Base-by-base conservation (phyloP, 2,113 vertebrate species). In the Macrotus californicus region DNA sequence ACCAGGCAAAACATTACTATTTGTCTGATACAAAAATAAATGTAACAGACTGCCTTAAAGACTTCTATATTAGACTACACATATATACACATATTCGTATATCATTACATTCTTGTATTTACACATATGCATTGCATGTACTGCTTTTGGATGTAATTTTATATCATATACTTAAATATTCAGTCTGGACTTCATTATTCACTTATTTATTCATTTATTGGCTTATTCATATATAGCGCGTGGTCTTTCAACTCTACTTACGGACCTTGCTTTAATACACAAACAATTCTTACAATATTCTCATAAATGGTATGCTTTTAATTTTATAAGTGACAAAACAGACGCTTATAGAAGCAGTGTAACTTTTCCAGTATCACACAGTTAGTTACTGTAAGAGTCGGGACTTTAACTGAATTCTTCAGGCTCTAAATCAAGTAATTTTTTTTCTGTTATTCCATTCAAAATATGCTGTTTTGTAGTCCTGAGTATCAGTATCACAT, bases 241-340 rank as follows among this genome's bases (percentile, higher is more conserved):
- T 31, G 34, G n/a, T 72, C 64, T 87, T 84, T 77, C 36, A 93
- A 96, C 82, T 22, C 22, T 61, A 96, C 22, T 67, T 69, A 91
- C 8, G 16, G n/a, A 61, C 56, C 16, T n/a, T 69, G 41, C 54
- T 85, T 89, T 92, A 59, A 69, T 41, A 67, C 34, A 66, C 8
- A 66, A 73, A 84, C 84, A 93, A 48, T 73, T 73, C 46, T 50
- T 41, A 46, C 21, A 54, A 54, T 43, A 79, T 52, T 85, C 39
- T 90, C 85, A 0, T 16, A 75, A 87, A 31, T n/a, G 34, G 18
- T 41, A 26, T 80, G 48, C 21, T 79, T 66, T 94, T 92, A 54
- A 52, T 75, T 80, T 85, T 89, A 92, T 10, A 73, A 18, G 14
- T 50, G 29, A 80, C 43, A 84, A 80, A 80, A 90, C 48, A 11